Base-by-base conservation (phyloP, 2,113 vertebrate species). In the Polyodon spathula region DNA sequence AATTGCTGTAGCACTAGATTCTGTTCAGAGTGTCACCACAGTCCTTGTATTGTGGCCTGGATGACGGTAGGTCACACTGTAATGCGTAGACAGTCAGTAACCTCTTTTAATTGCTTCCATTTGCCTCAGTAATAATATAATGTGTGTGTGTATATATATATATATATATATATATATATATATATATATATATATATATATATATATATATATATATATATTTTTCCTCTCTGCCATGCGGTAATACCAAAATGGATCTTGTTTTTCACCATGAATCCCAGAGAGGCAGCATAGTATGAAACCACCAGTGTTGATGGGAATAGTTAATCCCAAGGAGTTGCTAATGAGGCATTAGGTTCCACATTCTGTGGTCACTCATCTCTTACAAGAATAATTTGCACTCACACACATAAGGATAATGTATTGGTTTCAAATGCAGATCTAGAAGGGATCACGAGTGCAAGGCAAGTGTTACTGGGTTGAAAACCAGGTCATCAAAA, bases 61-160 rank as follows among this genome's bases (percentile, higher is more conserved):
- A 71, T 79, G 73, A 69, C 78, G 75, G 73, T 73, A 76, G 83
- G 81, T 83, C 83, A 82, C 52, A 72, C 76, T 74, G 77, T 79
- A 80, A 77, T 73, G 78, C 78, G 74, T 70, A 56, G 76, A 71
- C 64, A 74, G 77, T 78, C 76, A 80, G 76, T 70, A 73, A 68
- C 63, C 67, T 71, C 71, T 75, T 73, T 81, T 84, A 80, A 82
- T 71, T 77, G 78, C 76, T 79, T 83, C 80, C 75, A 81, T 83
- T 83, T 81, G 71, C 78, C 73, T 74, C 66, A n/a, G n/a, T n/a
- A n/a, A n/a, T n/a, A n/a, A n/a, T n/a, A n/a, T n/a, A n/a, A n/a
- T n/a, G n/a, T n/a, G n/a, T n/a, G n/a, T n/a, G n/a, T n/a, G n/a
- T n/a, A n/a, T n/a, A n/a, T 8, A 44, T 8, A 44, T 44, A 44